These are phyloP conservation scores for Meloidogyne chitwoodi DNA, from an alignment of 1,140 invertebrate genomes.

Conservation along the genomic window DNA sequence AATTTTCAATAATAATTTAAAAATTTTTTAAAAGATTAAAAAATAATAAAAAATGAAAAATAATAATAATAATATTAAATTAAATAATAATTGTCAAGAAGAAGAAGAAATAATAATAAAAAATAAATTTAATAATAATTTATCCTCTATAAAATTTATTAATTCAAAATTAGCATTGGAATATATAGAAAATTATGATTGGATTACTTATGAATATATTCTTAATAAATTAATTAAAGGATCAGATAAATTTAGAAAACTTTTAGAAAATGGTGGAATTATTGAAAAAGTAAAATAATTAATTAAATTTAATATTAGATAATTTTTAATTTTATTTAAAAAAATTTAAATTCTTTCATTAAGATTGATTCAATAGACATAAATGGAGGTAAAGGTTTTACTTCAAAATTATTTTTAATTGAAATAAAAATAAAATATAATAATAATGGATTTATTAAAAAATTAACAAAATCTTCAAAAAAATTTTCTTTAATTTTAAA, in stretches of 20 bases:
- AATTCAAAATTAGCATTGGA: neutral
- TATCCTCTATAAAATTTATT: neutral
- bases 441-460: neutral
- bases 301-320: neutral
- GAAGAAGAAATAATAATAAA: neutral
- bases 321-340: too few relatives aligned
- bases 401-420: neutral
- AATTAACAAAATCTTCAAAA: neutral
- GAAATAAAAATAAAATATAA: neutral
- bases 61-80: neutral
- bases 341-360: neutral
- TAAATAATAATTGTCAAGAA: neutral
- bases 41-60: too few relatives aligned
- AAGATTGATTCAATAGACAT: neutral
- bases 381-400: slow-evolving; percentile 11
- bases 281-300: neutral
- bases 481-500: neutral
- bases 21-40: too few relatives aligned
- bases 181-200: neutral
- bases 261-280: neutral
- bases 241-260: neutral
- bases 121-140: neutral
- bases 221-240: neutral
- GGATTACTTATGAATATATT: slow-evolving; percentile 4
- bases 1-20: too few relatives aligned